Evolutionary conservation across 2,113 vertebrate genomes (phyloP).

Genomic region (Chaenocephalus aceratus): DNA sequence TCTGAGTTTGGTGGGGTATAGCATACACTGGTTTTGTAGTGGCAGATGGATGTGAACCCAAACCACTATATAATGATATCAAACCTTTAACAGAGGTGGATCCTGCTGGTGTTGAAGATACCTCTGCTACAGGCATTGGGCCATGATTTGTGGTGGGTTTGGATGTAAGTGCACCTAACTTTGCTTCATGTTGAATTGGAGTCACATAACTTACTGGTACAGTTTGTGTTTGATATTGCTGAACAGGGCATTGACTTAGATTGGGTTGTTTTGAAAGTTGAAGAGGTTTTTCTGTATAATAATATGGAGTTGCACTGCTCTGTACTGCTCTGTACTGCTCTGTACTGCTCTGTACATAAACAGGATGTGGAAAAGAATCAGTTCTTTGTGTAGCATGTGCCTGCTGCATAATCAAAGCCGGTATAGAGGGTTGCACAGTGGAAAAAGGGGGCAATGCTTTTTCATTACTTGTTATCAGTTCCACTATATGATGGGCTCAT

Average conservation of each 20-base stretch:
- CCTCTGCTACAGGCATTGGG: neutral
- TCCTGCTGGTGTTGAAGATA: conserved; percentile 36
- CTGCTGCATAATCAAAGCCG: conserved; percentile 30
- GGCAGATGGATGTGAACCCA: conserved; percentile 16
- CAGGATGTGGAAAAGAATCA: conserved; percentile 2
- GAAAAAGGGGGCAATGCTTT: conserved; percentile 2
- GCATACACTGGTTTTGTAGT: conserved; percentile 21
- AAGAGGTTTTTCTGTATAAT: conserved; percentile 26
- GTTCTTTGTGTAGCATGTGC: neutral
- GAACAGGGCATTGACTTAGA: conserved; percentile 8
- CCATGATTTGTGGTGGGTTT: conserved; percentile 26
- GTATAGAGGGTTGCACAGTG: conserved; percentile 7
- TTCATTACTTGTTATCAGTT: conserved; percentile 1
- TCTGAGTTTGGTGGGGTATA: neutral
- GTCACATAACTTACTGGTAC: conserved; percentile 1
- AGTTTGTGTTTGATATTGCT: conserved; percentile 15
- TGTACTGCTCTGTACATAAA: conserved; percentile 2
- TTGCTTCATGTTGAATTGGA: conserved; percentile 19
- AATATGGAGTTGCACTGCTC: neutral
- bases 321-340: neutral
- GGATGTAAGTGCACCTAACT: neutral
- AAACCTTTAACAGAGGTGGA: conserved; percentile 68
- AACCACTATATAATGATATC: conserved; percentile 70
- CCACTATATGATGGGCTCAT: conserved; percentile 38
- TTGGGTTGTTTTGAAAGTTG: conserved; percentile 26